Evolutionary conservation across 2,113 vertebrate genomes (phyloP).

Genomic region (Microtus oregoni): DNA sequence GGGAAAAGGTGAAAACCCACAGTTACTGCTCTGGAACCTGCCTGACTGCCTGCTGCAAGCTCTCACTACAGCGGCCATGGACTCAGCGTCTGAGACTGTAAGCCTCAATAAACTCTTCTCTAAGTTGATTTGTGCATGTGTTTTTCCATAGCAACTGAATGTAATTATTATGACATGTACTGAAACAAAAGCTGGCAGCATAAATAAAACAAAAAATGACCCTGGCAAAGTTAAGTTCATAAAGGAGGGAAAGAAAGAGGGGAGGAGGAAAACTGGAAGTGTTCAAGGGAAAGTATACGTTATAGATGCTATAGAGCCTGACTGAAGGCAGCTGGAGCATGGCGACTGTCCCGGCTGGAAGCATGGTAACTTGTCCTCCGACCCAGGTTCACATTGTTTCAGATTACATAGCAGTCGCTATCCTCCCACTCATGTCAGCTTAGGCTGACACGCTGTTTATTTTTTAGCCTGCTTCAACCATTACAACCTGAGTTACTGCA

Average conservation of each 20-base stretch:
- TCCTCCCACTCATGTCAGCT: not conserved
- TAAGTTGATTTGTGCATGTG: too few species aligned
- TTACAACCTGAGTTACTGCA: constrained; percentile 38
- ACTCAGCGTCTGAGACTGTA: not conserved
- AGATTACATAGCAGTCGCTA: constrained; percentile 65
- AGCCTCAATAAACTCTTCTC: not conserved
- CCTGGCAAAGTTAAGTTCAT: too few species aligned
- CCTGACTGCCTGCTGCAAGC: not conserved
- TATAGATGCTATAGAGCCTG: constrained; percentile 9
- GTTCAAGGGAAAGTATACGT: not conserved
- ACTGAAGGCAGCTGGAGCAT: not conserved
- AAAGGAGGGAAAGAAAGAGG: too few species aligned
- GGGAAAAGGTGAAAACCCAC: not conserved
- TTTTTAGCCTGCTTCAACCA: constrained; percentile 36
- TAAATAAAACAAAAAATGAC: too few species aligned
- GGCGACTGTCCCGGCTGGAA: not conserved
- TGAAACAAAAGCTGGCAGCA: too few species aligned
- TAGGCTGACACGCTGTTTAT: not conserved
- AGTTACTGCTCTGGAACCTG: not conserved
- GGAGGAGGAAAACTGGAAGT: not conserved
- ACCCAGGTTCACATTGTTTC: constrained; percentile 15
- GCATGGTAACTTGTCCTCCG: not conserved
- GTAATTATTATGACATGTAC: too few species aligned
- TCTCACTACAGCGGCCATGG: not conserved
- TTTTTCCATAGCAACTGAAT: too few species aligned